Evolutionary conservation across 1,140 invertebrate genomes (phyloP).

Genomic region (Philotrypesis tridentata): DNA sequence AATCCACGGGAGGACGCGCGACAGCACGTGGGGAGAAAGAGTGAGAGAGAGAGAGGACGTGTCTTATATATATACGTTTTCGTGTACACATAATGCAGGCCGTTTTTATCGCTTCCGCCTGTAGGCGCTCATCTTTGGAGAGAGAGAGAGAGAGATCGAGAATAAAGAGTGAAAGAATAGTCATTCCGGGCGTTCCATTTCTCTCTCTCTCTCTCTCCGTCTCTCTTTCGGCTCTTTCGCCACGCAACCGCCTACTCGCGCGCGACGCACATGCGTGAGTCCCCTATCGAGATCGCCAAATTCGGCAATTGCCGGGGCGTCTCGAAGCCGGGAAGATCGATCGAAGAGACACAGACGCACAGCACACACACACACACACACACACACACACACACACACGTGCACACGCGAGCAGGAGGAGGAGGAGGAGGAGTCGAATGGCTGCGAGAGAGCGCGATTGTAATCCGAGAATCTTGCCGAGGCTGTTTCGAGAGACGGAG

Average conservation of each 20-base stretch:
- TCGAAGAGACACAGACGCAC: background rate
- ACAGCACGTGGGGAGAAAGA: background rate
- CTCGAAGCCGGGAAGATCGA: slow-evolving; percentile 13
- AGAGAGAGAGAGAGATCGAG: too few species aligned
- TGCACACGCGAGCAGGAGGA: background rate
- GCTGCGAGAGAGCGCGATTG: slow-evolving; percentile 8
- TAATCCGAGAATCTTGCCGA: slow-evolving; percentile 58
- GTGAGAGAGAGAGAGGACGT: background rate
- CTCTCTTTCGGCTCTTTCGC: background rate
- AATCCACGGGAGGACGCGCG: too few species aligned
- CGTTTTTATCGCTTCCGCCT: slow-evolving; percentile 24
- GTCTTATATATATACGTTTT: too few species aligned
- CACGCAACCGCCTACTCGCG: background rate
- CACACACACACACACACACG: background rate
- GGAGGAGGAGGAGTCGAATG: background rate
- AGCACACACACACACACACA: background rate
- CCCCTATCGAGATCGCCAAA: slow-evolving; percentile 37
- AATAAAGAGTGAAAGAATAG: background rate
- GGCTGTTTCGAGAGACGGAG: slow-evolving; percentile 37
- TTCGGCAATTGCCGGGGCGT: slow-evolving; percentile 24
- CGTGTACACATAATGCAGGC: background rate
- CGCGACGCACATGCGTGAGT: background rate
- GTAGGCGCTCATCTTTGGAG: too few species aligned
- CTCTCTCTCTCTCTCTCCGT: background rate
- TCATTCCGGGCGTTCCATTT: slow-evolving; percentile 26